Evolutionary conservation across 2,113 vertebrate genomes (phyloP).

Genomic region (Synchiropus splendidus): DNA sequence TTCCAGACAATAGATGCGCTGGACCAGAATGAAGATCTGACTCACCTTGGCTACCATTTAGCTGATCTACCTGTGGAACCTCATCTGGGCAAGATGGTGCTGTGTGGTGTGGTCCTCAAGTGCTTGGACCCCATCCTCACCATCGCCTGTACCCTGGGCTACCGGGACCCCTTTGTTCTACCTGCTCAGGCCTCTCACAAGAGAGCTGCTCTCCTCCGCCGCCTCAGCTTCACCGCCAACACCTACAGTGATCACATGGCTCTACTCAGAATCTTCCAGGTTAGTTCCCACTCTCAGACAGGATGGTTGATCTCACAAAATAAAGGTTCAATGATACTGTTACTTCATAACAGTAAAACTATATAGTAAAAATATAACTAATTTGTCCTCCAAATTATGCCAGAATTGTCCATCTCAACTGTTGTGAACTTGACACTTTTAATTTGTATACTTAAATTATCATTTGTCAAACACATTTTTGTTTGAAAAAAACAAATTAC

Average conservation of each 20-base stretch:
- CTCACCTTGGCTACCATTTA: slow-evolving; percentile 87
- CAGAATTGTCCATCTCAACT: too few relatives aligned
- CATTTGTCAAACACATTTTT: too few relatives aligned
- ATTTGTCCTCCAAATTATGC: too few relatives aligned
- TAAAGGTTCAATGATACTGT: too few relatives aligned
- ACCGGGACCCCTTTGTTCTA: slow-evolving; percentile 85
- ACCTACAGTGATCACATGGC: slow-evolving; percentile 96
- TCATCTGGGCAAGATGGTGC: slow-evolving; percentile 95
- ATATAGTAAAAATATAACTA: too few relatives aligned
- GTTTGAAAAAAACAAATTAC: too few relatives aligned
- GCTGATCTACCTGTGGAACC: slow-evolving; percentile 88
- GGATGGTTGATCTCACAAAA: too few relatives aligned
- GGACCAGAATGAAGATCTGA: slow-evolving; percentile 86
- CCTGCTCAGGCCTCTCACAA: slow-evolving; percentile 81
- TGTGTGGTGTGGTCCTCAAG: slow-evolving; percentile 83
- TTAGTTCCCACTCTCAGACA: slow-evolving; percentile 25
- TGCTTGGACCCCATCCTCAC: slow-evolving; percentile 95
- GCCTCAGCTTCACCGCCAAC: slow-evolving; percentile 77
- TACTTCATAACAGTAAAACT: too few relatives aligned
- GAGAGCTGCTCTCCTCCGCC: slow-evolving; percentile 75
- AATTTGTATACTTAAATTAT: too few relatives aligned
- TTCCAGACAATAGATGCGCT: slow-evolving; percentile 87
- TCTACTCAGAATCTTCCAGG: slow-evolving; percentile 91
- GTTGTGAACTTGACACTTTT: too few relatives aligned
- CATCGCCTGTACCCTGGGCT: slow-evolving; percentile 86